These are phyloP conservation scores for Scylla paramamosain DNA, from an alignment of 1,140 invertebrate genomes.

Conservation along the genomic window DNA sequence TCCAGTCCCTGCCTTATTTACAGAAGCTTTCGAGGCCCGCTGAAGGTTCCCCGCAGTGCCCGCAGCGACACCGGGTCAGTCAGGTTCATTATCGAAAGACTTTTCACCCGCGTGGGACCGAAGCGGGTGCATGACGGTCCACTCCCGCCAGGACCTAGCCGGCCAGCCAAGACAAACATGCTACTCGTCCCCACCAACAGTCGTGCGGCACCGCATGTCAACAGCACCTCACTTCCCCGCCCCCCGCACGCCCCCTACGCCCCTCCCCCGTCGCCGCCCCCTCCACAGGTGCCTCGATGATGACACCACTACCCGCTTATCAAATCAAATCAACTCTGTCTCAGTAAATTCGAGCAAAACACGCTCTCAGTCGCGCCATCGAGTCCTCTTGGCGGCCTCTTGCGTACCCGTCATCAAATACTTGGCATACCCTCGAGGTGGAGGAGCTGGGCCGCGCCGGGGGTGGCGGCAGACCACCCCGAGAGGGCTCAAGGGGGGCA, in stretches of 20 bases:
- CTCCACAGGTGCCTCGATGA: conserved; percentile 13
- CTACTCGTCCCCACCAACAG: conserved; percentile 29
- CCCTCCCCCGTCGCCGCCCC: background rate
- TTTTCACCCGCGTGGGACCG: background rate
- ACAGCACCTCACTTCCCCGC: background rate
- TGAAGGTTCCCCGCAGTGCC: background rate
- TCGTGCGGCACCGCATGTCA: background rate
- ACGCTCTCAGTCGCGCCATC: conserved; percentile 61
- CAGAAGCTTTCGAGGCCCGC: background rate
- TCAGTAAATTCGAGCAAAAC: conserved; percentile 72
- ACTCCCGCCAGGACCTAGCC: background rate
- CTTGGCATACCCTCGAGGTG: conserved; percentile 66
- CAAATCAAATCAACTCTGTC: conserved; percentile 68
- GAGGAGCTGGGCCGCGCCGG: conserved; percentile 40
- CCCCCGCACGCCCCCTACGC: background rate
- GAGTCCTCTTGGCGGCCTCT: conserved; percentile 68
- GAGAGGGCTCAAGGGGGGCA: background rate
- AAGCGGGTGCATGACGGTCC: background rate
- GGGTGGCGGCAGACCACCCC: conserved; percentile 37
- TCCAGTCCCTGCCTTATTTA: background rate
- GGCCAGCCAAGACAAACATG: conserved; percentile 44
- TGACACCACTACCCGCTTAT: conserved; percentile 68
- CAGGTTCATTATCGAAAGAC: conserved; percentile 8
- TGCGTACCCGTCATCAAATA: conserved; percentile 72
- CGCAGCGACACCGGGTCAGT: background rate